Base-by-base conservation (phyloP, 2,888 invertebrate species). In the Willowsia nigromaculata region DNA sequence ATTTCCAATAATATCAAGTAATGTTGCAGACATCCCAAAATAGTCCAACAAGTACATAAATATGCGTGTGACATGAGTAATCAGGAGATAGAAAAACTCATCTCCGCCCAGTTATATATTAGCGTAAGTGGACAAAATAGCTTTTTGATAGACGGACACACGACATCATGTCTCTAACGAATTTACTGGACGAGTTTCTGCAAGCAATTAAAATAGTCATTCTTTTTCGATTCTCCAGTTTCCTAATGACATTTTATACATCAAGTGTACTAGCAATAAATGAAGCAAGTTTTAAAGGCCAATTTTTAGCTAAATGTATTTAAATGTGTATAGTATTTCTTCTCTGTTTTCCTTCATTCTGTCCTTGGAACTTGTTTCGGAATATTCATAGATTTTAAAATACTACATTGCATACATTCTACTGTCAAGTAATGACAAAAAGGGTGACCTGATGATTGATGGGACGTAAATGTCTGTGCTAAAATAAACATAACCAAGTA, bases 1-100 rank as follows among this genome's bases (percentile, higher is more conserved):
- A 85, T 76, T 85, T 85, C 85, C 85, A 59, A 84, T 85, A 25
- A 53, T 80, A 33, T 59, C 43, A 33, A 37, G 27, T 85, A n/a
- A 47, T 71, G 74, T 85, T 74, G 53, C 74, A 74, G 25, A 13
- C 59, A 74, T 18, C 56, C 56, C 25, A 56, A 56, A 22, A 9
- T n/a, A 13, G 25, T 56, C 9, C 25, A 56, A 56, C 56, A 56
- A 25, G 56, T 56, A 56, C 27, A 56, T 27, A 27, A 50, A 50
- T 50, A 18, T 27, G 15, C 15, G 50, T 50, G 56, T 56, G 27
- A 74, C 22, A 74, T 22, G 74, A 9, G n/a, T n/a, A n/a, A n/a
- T n/a, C 33, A 18, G 13, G 22, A 40, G 9, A 68, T 22, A 68
- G 40, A 59, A 25, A 84, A 84, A 27, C 33, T 22, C 65, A 25